These are phyloP conservation scores for Cephalotes varians DNA, from an alignment of 2,888 invertebrate species.

Conservation along the genomic window DNA sequence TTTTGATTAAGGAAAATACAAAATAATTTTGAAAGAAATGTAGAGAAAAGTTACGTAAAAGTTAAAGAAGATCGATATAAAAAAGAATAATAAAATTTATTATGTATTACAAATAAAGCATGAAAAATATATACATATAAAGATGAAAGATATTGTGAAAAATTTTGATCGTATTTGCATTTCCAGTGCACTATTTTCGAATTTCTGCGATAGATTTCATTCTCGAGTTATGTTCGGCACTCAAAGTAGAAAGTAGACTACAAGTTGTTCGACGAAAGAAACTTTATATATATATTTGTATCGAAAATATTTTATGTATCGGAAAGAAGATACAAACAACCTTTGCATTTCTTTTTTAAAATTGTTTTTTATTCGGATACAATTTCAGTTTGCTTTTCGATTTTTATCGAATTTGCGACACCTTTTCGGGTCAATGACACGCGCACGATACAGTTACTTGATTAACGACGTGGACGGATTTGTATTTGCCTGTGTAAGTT, in stretches of 20 bases:
- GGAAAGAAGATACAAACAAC: not conserved
- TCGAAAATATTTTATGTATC: not conserved
- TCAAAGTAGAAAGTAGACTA: not conserved
- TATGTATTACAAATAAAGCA: not conserved
- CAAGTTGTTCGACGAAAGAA: not conserved
- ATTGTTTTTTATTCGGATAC: not conserved
- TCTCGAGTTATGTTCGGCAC: not conserved
- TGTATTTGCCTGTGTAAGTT: conserved; percentile 40
- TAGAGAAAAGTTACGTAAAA: not conserved
- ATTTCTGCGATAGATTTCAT: conserved; percentile 22
- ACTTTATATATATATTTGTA: conserved; percentile 3
- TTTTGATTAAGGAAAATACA: not conserved
- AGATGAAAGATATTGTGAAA: not conserved
- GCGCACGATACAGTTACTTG: conserved; percentile 23
- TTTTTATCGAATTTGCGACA: conserved; percentile 14
- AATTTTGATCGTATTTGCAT: conserved; percentile 8
- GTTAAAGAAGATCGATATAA: not conserved
- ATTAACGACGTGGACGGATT: conserved; percentile 45
- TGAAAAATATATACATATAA: not conserved
- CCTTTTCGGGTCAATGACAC: conserved; percentile 20
- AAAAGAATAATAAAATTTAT: conserved; percentile 11
- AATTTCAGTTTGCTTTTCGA: not conserved
- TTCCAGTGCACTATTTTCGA: conserved; percentile 8
- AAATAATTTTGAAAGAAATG: not conserved
- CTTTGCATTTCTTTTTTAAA: not conserved